Conservation (phyloP, 2,113 vertebrate species). For the Phalacrocorax aristotelis region DNA sequence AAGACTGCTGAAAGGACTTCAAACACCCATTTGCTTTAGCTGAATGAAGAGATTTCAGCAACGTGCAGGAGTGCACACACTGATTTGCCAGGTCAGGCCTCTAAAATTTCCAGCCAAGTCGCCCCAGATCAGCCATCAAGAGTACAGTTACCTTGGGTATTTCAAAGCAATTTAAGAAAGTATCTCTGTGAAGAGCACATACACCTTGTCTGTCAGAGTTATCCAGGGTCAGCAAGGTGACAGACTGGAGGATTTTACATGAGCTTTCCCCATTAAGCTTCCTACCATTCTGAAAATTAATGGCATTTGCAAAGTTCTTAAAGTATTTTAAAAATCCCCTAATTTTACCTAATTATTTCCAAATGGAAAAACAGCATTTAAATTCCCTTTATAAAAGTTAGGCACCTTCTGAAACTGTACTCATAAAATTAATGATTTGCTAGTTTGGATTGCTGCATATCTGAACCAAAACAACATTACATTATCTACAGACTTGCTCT, state of each 20-base stretch:
- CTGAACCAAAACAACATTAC: neutral
- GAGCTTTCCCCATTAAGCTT: neutral
- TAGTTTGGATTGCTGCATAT: neutral
- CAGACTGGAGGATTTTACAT: neutral
- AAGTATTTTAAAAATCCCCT: neutral
- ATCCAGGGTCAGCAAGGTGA: neutral
- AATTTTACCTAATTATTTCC: constrained; percentile 9
- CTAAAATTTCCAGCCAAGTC: neutral
- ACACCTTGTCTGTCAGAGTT: neutral
- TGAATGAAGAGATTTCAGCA: neutral
- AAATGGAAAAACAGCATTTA: constrained; percentile 5
- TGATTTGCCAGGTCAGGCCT: neutral
- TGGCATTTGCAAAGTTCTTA: neutral
- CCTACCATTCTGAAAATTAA: constrained; percentile 9
- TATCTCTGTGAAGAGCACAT: neutral
- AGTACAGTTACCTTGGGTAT: neutral
- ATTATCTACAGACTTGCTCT: neutral
- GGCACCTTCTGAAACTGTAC: constrained; percentile 41
- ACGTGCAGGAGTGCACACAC: neutral
- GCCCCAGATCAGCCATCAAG: neutral
- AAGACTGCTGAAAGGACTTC: neutral
- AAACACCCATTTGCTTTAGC: neutral
- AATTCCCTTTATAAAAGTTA: constrained; percentile 48
- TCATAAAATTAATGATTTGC: constrained; percentile 1
- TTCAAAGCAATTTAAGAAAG: neutral